phyloP scores from a whole-genome alignment of 2,113 vertebrate species.

The Chauna torquata region DNA sequence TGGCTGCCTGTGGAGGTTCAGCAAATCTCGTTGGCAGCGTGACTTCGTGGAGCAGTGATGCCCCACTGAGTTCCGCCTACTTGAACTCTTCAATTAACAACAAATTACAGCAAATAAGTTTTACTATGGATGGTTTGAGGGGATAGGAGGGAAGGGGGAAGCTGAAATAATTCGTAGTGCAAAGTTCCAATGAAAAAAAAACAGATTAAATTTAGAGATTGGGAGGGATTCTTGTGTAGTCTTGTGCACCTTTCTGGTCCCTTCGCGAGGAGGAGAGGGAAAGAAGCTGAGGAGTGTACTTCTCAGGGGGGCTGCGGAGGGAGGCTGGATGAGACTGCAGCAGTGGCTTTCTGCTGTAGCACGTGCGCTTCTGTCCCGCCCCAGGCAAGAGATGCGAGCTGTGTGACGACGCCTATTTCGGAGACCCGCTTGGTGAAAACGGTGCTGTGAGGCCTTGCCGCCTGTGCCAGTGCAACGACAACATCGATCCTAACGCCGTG shows the following conservation, averaged over 20 bases:
- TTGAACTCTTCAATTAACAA: background rate
- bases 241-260: background rate
- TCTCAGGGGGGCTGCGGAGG: background rate
- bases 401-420: slow-evolving; percentile 95
- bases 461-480: slow-evolving; percentile 90
- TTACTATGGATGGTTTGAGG: background rate
- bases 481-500: slow-evolving; percentile 88
- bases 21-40: background rate
- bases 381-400: slow-evolving; percentile 94
- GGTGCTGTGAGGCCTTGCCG: slow-evolving; percentile 83
- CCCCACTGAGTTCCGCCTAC: accelerated
- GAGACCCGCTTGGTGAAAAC: slow-evolving; percentile 84
- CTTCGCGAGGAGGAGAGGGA: background rate
- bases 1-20: background rate
- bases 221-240: background rate
- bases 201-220: background rate
- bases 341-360: background rate
- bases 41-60: background rate
- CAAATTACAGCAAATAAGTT: background rate
- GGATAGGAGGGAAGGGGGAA: background rate
- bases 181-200: background rate
- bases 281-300: background rate
- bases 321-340: background rate
- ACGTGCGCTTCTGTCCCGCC: accelerated
- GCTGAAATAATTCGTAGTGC: background rate